Base-by-base conservation (phyloP, 2,888 invertebrate species). In the Chrysomela aeneicollis region DNA sequence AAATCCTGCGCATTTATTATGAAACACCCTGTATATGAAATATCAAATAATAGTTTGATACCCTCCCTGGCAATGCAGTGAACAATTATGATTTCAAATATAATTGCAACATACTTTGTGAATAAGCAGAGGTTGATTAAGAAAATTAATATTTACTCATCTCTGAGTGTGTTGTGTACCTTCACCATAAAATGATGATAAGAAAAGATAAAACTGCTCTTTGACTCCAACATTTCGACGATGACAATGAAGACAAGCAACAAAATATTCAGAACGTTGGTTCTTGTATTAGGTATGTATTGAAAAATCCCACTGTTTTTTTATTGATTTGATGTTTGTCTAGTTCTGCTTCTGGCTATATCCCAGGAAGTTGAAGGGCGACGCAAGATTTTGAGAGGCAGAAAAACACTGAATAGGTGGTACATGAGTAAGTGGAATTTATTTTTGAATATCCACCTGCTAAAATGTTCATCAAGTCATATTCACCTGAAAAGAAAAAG, bases 351-450 rank as follows among this genome's bases (percentile, higher is more conserved):
- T 66, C 85, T 89, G 35, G 64, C 79, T 30, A 84, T 90, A 52
- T 85, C 89, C 71, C 88, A 89, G 76, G 91, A 92, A 83, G 87
- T 87, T 21, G 93, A 93, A 80, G 93, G 89, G 10, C 87, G 93
- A 76, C 86, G 93, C 75, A 92, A 91, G 80, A 92, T 94, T 76
- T 85, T 93, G 47, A 86, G 91, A 75, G 93, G 93, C 60, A 86
- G 93, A 69, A 90, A 91, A 83, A 90, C 92, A 10, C 87, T 93
- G 76, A 93, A 90, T 1, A 87, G 92, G 68, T 87, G 86, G 65
- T 93, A 93, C 79, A 91, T 91, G 78, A 42, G 42, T 42, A 42
- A 42, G 42, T 42, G 6, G 26, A 6, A 26, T 6, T 5, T 3
- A 26, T 26, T 26, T 26, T 26, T 26, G n/a, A 26, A 26, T 26